Evolutionary conservation across 2,888 invertebrate genomes (phyloP).

Genomic region (Formica aserva): DNA sequence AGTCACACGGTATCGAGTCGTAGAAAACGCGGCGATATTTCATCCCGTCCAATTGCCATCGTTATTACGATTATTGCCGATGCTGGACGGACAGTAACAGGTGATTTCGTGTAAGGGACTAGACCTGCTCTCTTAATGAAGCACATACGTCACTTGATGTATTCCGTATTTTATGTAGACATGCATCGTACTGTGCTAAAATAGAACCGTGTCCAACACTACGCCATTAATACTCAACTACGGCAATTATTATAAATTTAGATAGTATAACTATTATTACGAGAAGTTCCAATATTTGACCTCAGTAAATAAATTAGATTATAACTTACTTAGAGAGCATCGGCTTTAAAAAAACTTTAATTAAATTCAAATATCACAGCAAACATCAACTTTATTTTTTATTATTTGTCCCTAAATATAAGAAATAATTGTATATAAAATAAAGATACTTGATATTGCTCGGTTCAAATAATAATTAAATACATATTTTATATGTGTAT

Average conservation of each 20-base stretch:
- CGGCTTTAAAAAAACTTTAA: not conserved
- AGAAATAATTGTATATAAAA: not conserved
- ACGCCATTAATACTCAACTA: constrained; percentile 8
- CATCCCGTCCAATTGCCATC: constrained; percentile 47
- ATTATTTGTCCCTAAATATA: not conserved
- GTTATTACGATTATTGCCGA: constrained; percentile 43
- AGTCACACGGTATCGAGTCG: constrained; percentile 49
- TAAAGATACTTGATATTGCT: not conserved
- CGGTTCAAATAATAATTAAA: not conserved
- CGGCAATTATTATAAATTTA: constrained; percentile 10
- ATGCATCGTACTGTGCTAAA: not conserved
- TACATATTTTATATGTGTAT: not conserved
- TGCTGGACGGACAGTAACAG: constrained; percentile 22
- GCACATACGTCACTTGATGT: not conserved
- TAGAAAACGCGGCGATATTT: constrained; percentile 60
- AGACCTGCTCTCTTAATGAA: constrained; percentile 23
- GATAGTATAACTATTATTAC: not conserved
- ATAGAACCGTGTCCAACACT: not conserved
- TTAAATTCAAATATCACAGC: not conserved
- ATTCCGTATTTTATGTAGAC: constrained; percentile 18
- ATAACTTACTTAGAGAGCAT: not conserved
- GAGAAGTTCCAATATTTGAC: not conserved
- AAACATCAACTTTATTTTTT: not conserved
- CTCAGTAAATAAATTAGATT: not conserved
- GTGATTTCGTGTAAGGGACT: constrained; percentile 27